A percentile compares a stretch with the other conserved stretches of the same genome.
Conservation (phyloP, 2,113 vertebrate species). For the Halcyon senegalensis region DNA sequence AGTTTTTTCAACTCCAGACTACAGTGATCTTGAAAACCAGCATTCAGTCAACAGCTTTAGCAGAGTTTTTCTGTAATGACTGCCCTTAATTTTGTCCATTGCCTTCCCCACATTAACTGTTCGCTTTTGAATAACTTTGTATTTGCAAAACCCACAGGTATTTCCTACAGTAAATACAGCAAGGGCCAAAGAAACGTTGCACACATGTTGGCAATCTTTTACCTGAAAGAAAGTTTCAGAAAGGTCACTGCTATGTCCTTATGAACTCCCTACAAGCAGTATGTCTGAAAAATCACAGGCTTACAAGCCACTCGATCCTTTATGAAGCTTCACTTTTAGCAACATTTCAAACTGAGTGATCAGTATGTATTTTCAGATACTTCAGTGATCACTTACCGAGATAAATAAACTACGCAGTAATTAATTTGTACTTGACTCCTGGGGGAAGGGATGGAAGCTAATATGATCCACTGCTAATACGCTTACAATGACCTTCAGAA, state of each 20-base stretch:
- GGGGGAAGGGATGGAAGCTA: not conserved
- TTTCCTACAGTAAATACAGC: not conserved
- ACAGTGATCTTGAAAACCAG: not conserved
- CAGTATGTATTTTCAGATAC: not conserved
- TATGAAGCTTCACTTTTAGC: not conserved
- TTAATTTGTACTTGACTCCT: not conserved
- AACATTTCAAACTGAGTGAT: not conserved
- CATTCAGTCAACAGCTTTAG: not conserved
- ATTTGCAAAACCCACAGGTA: not conserved
- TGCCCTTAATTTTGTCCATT: not conserved
- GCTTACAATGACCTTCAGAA: not conserved
- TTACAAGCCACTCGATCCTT: not conserved
- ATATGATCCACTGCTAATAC: not conserved
- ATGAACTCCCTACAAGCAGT: not conserved
- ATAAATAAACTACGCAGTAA: not conserved
- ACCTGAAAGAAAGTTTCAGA: not conserved
- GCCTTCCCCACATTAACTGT: not conserved
- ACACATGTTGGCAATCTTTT: not conserved
- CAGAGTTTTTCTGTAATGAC: not conserved
- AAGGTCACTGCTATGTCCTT: not conserved
- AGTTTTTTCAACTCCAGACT: not conserved
- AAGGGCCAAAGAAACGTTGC: not conserved
- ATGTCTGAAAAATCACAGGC: not conserved
- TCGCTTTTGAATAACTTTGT: not conserved
- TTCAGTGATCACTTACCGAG: not conserved